Evolutionary conservation across 2,888 invertebrate species (phyloP), one percentile per base, ranked within the genome.

Genomic region (Acleris emargana): DNA sequence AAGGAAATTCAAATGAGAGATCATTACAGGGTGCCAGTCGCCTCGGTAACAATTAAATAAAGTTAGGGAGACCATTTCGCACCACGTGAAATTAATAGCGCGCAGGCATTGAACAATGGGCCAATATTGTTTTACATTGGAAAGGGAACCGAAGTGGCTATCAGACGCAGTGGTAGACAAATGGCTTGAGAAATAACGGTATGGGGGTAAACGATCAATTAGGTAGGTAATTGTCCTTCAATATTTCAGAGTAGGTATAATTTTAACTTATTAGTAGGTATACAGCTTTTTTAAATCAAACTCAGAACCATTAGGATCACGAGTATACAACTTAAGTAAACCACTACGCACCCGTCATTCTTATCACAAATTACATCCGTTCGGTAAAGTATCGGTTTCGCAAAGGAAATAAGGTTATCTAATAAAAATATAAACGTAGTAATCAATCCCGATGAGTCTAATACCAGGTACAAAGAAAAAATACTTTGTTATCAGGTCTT

Each of bases 61-160:
- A 78, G 77, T 74, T 80, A 81, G 72, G 72, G 76, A 72, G 74
- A 69, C 76, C 67, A 71, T 73, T 80, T 78, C 72, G 72, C 72
- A 69, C 75, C 74, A 72, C 70, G 69, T 77, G 75, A 77, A 77
- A 77, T 77, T 81, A 80, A 82, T 72, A 72, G 78, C 75, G 73
- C 73, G 76, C 75, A 74, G 71, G 79, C 78, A 79, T 74, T 74
- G 75, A 74, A 73, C 60, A 61, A 66, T 61, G 60, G 54, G 5
- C 16, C 51, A 28, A 66, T 66, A 45, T 66, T 61, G 55, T 53
- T 32, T 61, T 32, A 52, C 45, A 63, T 57, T 57, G 42, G 47
- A 54, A 55, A 61, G 38, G 57, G 57, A 47, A 38, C 17, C 28
- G 7, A 69, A 69, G 59, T 59, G 69, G 67, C 70, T 62, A 71